Base-by-base conservation (phyloP, 2,797 vertebrate genomes). In the Heliangelus exortis region DNA sequence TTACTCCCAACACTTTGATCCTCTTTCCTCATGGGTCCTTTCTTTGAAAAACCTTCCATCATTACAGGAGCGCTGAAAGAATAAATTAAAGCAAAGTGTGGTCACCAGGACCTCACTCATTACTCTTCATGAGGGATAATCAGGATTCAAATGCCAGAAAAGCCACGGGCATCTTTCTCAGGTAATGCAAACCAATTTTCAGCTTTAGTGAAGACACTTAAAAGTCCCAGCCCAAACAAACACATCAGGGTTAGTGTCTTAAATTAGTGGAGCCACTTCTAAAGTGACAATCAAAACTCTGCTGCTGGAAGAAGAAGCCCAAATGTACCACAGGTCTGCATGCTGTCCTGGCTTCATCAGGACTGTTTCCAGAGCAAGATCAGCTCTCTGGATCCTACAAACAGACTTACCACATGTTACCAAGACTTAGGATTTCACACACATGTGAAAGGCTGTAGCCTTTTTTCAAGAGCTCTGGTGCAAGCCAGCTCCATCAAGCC, bases 251-350 rank as follows among this genome's bases (percentile, higher is more conserved):
- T 36, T 47, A 75, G 63, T 1, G 1, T 29, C 20, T 58, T 28
- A 68, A 92, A 75, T 51, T 25, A 88, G 66, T 39, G 58, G 36
- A 63, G 29, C 31, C 36, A 45, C 45, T 25, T 77, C 59, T 28
- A 28, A 79, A 91, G 31, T 10, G 15, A 28, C 15, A 43, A 51
- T 17, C 1, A 0, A 68, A 76, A 18, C 57, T 41, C 41, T 89
- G 36, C 50, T 1, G 0, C 55, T 54, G 77, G 78, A 59, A 90
- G 74, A 59, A 90, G 73, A 53, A 74, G 57, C 28, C 84, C 45
- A 0, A 0, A 2, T 0, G 4, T 55, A 20, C 39, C 2, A 1
- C 1, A 8, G 34, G n/a, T 63, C 65, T 0, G 0, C 61, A 41
- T 7, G 10, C 43, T 0, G 0, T 50, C 65, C 51, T 69, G 72